Evolutionary conservation across 2,113 vertebrate genomes (phyloP), one percentile per base, ranked within the genome.

Genomic region (Notiomystis cincta): DNA sequence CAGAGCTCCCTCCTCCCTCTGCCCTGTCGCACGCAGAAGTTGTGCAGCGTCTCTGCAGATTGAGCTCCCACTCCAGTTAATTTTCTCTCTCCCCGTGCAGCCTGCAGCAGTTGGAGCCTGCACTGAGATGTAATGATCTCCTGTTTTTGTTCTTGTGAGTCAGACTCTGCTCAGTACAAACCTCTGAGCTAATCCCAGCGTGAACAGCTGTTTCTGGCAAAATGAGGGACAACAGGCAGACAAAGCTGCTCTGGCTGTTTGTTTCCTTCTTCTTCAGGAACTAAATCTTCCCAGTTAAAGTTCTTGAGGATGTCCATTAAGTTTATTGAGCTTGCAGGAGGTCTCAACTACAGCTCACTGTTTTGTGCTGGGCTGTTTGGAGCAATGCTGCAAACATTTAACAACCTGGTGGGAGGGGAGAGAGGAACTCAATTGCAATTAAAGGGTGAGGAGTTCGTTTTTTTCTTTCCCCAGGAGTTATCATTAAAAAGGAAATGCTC

Each of bases 211-310:
- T 90, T 90, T 87, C 86, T 82, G 72, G 87, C 78, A 92, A 88
- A 89, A 92, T 72, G 78, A 92, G 83, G 91, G 88, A 88, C 93
- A 91, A 89, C 64, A 94, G 76, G 94, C 75, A 89, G 89, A 45
- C 44, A 51, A 72, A 89, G 92, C 70, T 58, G 80, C 81, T 81
- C 77, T 2, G 94, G 79, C 65, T 93, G 65, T 60, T 94, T 81
- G 67, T 40, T 90, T 90, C 90, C 88, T 71, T 40, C 92, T 92
- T 94, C 66, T 91, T 87, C 0, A 0, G 91, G 73, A 94, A 31
- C 83, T 94, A 96, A 97, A 97, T 96, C 94, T 94, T 95, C 53
- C 93, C 93, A 82, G 89, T 96, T 95, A 85, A 95, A 96, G 81
- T 94, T 95, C 88, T 93, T 82, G 75, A 91, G 78, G 93, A 84